Conservation (phyloP, 2,888 invertebrate species). For the Busseola fusca region DNA sequence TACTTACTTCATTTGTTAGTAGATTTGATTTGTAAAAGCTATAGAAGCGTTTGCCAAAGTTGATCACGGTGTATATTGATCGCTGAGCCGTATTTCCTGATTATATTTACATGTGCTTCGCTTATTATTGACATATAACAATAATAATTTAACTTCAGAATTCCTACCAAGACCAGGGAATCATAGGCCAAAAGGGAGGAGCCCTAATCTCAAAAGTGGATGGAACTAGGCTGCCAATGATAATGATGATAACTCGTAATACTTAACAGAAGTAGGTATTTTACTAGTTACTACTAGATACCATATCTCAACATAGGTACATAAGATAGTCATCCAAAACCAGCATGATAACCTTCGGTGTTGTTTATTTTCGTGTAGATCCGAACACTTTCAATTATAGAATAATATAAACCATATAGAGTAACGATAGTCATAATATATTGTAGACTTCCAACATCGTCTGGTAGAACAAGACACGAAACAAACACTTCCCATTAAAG, state of each 20-base stretch:
- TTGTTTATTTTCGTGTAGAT: neutral
- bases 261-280: too few species aligned
- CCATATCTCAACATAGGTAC: neutral
- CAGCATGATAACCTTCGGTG: neutral
- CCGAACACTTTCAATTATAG: neutral
- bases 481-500: slow-evolving; percentile 21
- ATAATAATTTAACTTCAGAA: neutral
- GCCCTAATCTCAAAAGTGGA: neutral
- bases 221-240: neutral
- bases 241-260: neutral
- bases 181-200: neutral
- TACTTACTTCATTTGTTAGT: too few species aligned
- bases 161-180: neutral
- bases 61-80: too few species aligned
- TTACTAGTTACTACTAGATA: too few species aligned
- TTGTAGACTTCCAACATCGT: neutral
- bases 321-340: neutral
- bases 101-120: neutral
- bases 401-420: too few species aligned
- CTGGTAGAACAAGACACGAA: neutral
- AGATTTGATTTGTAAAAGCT: too few species aligned
- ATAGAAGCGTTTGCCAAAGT: too few species aligned
- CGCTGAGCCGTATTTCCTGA: slow-evolving; percentile 4
- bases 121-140: neutral
- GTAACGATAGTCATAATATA: too few species aligned